Percentiles rank a stretch among this genome's conserved stretches.
Evolutionary conservation across 92 coral and sea anemone genomes (phyloP).

Genomic region (Pocillopora grandis): DNA sequence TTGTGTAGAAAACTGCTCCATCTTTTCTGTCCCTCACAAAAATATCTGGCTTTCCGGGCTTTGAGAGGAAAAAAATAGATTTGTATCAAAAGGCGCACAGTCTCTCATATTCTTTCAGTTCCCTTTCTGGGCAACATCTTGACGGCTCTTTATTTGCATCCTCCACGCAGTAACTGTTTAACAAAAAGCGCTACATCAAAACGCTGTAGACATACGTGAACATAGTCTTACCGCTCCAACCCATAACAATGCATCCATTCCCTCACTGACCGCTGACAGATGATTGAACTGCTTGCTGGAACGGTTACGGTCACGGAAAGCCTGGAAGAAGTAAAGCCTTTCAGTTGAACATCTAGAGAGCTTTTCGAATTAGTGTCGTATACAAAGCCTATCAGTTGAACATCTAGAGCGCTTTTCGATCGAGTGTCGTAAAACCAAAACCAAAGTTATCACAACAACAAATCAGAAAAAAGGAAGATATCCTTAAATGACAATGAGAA

Average conservation of each 20-base stretch:
- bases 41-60: conserved; percentile 61
- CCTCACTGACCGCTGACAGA: conserved; percentile 79
- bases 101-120: not conserved
- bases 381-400: no score
- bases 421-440: no score
- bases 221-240: conserved; percentile 62
- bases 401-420: no score
- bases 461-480: no score
- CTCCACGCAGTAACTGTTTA: no score
- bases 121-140: no score
- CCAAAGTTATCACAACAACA: no score
- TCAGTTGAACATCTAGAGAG: not conserved
- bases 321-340: conserved; percentile 24
- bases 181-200: no score
- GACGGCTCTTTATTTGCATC: no score
- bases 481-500: no score
- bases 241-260: conserved; percentile 66
- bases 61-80: not conserved
- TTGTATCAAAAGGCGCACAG: not conserved
- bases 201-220: not conserved
- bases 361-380: no score
- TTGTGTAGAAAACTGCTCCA: conserved; percentile 74
- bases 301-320: conserved; percentile 61
- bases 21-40: conserved; percentile 67
- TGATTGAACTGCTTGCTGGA: conserved; percentile 60